phyloP scores from a whole-genome alignment of 1,140 invertebrate species.

The Diachasmimorpha longicaudata region DNA sequence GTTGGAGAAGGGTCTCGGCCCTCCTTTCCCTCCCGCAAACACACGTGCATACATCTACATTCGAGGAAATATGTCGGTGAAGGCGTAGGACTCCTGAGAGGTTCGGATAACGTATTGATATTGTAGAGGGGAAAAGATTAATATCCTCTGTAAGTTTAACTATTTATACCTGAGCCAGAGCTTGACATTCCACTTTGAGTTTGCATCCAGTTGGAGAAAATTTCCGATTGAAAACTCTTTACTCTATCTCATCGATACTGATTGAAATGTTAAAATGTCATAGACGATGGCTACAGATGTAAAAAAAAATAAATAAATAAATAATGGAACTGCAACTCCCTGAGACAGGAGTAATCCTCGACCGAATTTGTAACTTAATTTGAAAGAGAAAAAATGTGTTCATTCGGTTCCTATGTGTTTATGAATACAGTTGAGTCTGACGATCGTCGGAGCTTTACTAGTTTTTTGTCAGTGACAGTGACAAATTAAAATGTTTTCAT shows the following conservation, averaged over 20 bases:
- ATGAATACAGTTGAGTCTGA: background rate
- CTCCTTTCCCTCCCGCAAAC: no score
- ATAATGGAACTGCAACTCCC: no score
- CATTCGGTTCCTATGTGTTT: background rate
- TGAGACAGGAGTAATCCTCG: no score
- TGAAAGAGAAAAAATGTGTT: background rate
- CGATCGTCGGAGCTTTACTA: background rate
- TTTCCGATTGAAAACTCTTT: no score
- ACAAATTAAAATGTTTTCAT: slow-evolving; percentile 20
- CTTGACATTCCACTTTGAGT: background rate
- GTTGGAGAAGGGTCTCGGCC: background rate
- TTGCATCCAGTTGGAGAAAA: background rate
- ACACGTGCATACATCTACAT: background rate
- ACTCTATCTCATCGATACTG: no score
- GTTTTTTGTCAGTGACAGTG: slow-evolving; percentile 17
- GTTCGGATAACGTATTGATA: slow-evolving; percentile 46
- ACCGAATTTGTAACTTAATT: background rate
- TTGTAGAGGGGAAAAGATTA: slow-evolving; percentile 41
- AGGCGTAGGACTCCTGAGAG: slow-evolving; percentile 34
- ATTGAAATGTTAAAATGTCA: no score
- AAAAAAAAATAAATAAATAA: no score
- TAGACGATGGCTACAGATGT: no score
- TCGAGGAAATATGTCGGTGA: background rate
- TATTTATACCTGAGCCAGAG: background rate
- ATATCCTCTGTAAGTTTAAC: slow-evolving; percentile 28